Conservation (phyloP, 2,113 vertebrate genomes). For the Sclerurus mexicanus region DNA sequence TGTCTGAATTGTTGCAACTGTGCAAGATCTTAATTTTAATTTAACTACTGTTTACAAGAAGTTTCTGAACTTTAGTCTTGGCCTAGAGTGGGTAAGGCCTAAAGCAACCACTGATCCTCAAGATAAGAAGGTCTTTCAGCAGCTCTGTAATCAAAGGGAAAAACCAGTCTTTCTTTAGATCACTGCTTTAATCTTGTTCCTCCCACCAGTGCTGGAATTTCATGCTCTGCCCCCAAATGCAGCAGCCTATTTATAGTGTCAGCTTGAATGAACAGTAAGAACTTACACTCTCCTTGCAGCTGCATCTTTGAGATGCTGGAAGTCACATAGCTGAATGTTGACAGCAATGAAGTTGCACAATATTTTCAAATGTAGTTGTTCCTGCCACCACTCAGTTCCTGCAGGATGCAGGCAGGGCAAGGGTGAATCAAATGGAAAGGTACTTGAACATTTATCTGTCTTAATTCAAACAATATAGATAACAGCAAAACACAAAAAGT, state of each 20-base stretch:
- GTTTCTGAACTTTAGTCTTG: background rate
- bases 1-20: background rate
- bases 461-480: background rate
- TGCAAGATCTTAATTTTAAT: background rate
- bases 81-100: background rate
- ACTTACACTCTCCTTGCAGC: accelerated
- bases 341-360: background rate
- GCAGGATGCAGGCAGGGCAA: background rate
- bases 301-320: background rate
- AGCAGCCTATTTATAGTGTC: background rate
- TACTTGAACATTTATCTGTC: background rate
- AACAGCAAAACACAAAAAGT: background rate
- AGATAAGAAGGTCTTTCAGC: background rate
- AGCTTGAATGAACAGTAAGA: background rate
- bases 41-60: background rate
- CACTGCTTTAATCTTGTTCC: constrained; percentile 14
- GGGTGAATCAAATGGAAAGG: background rate
- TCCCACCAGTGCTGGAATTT: background rate
- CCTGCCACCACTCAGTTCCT: background rate
- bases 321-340: background rate
- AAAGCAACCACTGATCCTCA: background rate
- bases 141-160: background rate
- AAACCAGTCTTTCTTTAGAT: background rate
- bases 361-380: background rate
- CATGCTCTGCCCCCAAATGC: background rate